Conservation (phyloP, 2,888 invertebrate species). For the Dynastes tityus region DNA sequence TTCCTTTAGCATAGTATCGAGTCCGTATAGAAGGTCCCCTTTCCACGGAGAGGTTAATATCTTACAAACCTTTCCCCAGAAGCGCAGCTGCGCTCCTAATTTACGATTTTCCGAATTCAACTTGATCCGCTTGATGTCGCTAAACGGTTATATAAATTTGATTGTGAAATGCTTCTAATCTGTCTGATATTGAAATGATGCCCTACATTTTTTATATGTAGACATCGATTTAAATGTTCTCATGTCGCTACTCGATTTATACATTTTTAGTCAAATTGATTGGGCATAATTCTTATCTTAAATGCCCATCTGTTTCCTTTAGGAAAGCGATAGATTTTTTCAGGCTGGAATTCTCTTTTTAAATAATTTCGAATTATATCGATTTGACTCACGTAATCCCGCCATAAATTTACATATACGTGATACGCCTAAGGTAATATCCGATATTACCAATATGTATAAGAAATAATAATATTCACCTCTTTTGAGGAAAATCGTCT, state of each 20-base stretch:
- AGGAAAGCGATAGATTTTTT: not conserved
- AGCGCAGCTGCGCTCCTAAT: too few species aligned
- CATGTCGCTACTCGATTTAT: not conserved
- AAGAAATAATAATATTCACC: constrained; percentile 2
- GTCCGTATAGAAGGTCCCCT: too few species aligned
- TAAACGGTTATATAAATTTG: too few species aligned
- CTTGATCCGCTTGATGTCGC: too few species aligned
- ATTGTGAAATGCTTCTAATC: too few species aligned
- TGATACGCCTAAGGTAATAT: constrained; percentile 12
- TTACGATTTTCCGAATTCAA: too few species aligned
- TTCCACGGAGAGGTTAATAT: too few species aligned
- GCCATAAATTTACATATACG: constrained; percentile 1
- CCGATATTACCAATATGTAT: constrained; percentile 7
- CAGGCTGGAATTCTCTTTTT: not conserved
- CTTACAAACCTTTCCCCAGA: too few species aligned
- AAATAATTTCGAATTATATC: constrained; percentile 18
- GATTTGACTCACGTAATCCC: constrained; percentile 9
- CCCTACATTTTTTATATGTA: too few species aligned
- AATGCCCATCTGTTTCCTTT: not conserved
- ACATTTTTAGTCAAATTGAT: not conserved
- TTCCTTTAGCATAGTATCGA: not conserved
- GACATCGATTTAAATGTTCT: not conserved
- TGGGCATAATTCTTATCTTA: not conserved
- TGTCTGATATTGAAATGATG: too few species aligned
- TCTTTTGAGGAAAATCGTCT: not conserved